These are phyloP conservation scores for Netelia melanura DNA, from an alignment of 2,888 invertebrate species.

Conservation along the genomic window DNA sequence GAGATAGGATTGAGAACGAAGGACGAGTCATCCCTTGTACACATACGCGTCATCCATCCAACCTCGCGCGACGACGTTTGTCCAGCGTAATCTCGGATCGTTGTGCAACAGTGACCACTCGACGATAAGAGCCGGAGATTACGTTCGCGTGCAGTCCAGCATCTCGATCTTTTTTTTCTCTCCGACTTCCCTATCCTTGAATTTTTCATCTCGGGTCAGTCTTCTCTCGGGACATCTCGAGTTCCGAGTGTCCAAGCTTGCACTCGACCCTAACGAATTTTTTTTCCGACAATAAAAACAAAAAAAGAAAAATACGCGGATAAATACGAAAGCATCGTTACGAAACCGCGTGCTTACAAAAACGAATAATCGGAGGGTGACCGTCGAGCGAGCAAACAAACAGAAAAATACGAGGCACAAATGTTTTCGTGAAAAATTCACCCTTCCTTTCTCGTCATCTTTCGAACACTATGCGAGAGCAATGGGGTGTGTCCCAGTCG, in stretches of 20 bases:
- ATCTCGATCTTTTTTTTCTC: constrained; percentile 68
- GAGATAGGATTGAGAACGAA: constrained; percentile 81
- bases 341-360: constrained; percentile 52
- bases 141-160: constrained; percentile 68
- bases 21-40: constrained; percentile 71
- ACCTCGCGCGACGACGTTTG: constrained; percentile 59
- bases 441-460: background rate
- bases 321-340: constrained; percentile 23
- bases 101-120: constrained; percentile 64
- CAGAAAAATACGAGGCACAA: constrained; percentile 17
- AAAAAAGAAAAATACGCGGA: background rate
- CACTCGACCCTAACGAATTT: background rate
- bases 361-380: constrained; percentile 38
- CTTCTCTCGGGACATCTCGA: constrained; percentile 38
- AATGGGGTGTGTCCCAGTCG: too few species aligned
- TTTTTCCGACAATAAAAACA: background rate
- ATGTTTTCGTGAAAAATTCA: constrained; percentile 38
- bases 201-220: constrained; percentile 68
- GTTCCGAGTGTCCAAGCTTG: constrained; percentile 29
- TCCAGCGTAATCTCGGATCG: constrained; percentile 60
- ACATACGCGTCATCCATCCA: constrained; percentile 62
- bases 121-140: constrained; percentile 60
- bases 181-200: constrained; percentile 65
- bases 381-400: constrained; percentile 41
- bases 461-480: background rate